A percentile compares a stretch with the other conserved stretches of the same genome.
Evolutionary conservation across 2,797 vertebrate genomes (phyloP).

Genomic region (Eospalax fontanierii): DNA sequence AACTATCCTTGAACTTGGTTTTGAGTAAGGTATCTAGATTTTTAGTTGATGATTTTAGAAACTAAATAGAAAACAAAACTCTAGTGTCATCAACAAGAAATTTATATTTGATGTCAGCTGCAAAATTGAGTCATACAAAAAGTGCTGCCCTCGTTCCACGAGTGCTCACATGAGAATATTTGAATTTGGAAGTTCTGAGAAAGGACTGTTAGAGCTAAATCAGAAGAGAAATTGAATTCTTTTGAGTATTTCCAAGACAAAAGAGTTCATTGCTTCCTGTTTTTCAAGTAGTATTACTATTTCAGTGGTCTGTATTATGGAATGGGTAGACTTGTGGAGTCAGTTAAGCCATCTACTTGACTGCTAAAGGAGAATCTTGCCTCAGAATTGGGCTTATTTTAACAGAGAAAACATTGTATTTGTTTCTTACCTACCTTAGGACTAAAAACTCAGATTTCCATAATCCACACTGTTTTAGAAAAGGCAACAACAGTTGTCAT

Average conservation of each 20-base stretch:
- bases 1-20: conserved; percentile 52
- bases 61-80: not conserved
- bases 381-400: not conserved
- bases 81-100: not conserved
- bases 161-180: not conserved
- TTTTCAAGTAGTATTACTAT: not conserved
- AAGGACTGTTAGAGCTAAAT: not conserved
- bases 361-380: not conserved
- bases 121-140: not conserved
- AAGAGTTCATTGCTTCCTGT: not conserved
- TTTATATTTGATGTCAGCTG: not conserved
- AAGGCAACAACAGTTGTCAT: not conserved
- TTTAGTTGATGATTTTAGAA: conserved; percentile 13
- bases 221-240: not conserved
- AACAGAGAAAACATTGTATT: not conserved
- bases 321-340: not conserved
- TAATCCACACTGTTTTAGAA: too few relatives aligned
- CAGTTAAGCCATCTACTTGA: not conserved
- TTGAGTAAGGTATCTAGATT: not conserved
- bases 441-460: not conserved
- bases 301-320: not conserved
- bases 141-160: not conserved
- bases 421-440: not conserved
- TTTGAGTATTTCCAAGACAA: not conserved
- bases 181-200: not conserved